Evolutionary conservation across 2,888 invertebrate species (phyloP).

Genomic region (Cryptus viduatorius): DNA sequence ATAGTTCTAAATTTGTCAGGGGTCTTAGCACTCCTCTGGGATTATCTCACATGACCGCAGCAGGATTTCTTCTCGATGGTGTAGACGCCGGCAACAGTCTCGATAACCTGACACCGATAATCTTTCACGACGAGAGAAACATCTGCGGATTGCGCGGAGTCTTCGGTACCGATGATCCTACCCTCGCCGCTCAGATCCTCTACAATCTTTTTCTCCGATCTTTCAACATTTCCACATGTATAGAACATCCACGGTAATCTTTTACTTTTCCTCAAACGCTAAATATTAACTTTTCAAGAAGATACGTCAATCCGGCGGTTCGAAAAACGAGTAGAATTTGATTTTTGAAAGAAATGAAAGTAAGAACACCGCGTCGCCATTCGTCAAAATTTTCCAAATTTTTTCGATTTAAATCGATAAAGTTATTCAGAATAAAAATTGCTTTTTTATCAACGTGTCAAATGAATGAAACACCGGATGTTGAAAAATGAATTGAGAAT

Average conservation of each 20-base stretch:
- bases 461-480: too few species aligned
- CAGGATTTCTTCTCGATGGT: conserved; percentile 87
- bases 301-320: too few species aligned
- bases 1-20: conserved; percentile 78
- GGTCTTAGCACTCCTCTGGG: conserved; percentile 87
- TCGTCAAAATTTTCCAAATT: too few species aligned
- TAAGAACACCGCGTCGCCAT: too few species aligned
- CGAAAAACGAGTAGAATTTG: too few species aligned
- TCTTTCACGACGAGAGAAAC: conserved; percentile 76
- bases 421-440: too few species aligned
- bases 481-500: not conserved
- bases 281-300: not conserved
- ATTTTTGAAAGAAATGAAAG: too few species aligned
- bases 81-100: conserved; percentile 74
- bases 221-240: conserved; percentile 84
- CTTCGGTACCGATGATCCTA: conserved; percentile 86
- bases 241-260: conserved; percentile 86
- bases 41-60: conserved; percentile 85
- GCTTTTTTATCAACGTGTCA: too few species aligned
- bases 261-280: conserved; percentile 7
- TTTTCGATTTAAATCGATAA: too few species aligned
- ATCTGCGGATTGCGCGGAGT: conserved; percentile 86
- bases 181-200: conserved; percentile 86
- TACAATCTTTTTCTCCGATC: conserved; percentile 85
- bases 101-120: conserved; percentile 76